Percentiles rank a stretch among this genome's conserved stretches.
These are phyloP conservation scores for Rousettus madagascariensis DNA, from an alignment of 2,797 vertebrate genomes.

Conservation along the genomic window DNA sequence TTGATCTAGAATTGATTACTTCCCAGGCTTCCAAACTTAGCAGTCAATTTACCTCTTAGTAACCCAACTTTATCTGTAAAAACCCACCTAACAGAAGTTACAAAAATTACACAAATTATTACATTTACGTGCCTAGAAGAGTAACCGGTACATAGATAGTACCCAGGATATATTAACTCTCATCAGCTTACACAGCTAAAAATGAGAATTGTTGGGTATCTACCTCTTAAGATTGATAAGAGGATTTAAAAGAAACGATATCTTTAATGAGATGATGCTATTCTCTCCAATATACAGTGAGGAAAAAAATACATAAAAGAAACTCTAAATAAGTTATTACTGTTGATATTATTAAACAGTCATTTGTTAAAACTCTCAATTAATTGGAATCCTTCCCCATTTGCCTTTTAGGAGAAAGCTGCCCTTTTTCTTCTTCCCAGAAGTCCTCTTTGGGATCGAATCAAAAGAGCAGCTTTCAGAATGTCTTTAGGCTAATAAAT, in stretches of 20 bases:
- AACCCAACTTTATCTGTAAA: neutral
- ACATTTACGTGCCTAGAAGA: neutral
- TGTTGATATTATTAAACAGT: neutral
- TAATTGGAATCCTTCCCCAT: neutral
- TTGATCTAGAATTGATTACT: neutral
- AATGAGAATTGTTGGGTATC: neutral
- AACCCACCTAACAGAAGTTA: neutral
- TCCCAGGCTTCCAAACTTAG: neutral
- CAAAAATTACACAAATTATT: neutral
- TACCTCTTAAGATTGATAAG: neutral
- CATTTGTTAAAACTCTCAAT: neutral
- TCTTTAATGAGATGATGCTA: neutral
- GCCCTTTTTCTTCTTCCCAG: neutral
- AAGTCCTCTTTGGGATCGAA: neutral
- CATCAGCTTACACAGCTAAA: neutral
- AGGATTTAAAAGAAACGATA: neutral
- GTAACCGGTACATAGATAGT: neutral
- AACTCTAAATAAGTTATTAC: neutral
- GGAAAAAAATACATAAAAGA: neutral
- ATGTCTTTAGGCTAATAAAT: neutral
- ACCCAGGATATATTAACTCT: neutral
- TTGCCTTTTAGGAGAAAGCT: constrained; percentile 20
- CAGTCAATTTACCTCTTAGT: neutral
- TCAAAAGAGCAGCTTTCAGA: constrained; percentile 4
- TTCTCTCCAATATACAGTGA: neutral